Conservation (phyloP, 2,797 vertebrate species). For the Tragelaphus oryx region DNA sequence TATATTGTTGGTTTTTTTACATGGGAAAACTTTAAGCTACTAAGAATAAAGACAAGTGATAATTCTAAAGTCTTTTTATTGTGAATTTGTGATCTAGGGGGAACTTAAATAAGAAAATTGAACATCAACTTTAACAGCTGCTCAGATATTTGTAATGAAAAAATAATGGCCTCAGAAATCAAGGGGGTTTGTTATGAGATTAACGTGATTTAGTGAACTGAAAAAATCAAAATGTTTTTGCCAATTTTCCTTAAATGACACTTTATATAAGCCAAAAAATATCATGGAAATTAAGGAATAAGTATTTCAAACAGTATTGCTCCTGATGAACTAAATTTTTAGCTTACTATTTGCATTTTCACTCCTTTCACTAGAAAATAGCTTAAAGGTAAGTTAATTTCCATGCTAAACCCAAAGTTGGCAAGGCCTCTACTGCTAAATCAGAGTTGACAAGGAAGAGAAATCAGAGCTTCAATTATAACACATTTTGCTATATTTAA, state of each 20-base stretch:
- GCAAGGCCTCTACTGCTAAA: neutral
- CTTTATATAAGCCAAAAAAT: slow-evolving; percentile 30
- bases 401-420: neutral
- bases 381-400: slow-evolving; percentile 51
- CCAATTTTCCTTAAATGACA: neutral
- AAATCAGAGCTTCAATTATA: slow-evolving; percentile 47
- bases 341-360: slow-evolving; percentile 21
- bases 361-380: slow-evolving; percentile 29
- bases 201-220: slow-evolving; percentile 1
- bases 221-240: slow-evolving; percentile 28
- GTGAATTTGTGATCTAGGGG: neutral
- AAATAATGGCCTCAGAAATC: slow-evolving; percentile 20
- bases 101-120: neutral
- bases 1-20: neutral
- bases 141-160: neutral
- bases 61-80: neutral
- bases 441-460: slow-evolving; percentile 38
- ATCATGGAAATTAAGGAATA: neutral
- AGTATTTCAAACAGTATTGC: slow-evolving; percentile 16
- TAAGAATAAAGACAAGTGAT: neutral
- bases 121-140: neutral
- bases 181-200: neutral
- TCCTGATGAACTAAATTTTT: slow-evolving; percentile 27
- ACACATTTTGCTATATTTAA: slow-evolving; percentile 24
- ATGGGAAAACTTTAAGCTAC: neutral